Evolutionary conservation across 2,888 invertebrate species (phyloP).

Genomic region (Drosophila borealis): DNA sequence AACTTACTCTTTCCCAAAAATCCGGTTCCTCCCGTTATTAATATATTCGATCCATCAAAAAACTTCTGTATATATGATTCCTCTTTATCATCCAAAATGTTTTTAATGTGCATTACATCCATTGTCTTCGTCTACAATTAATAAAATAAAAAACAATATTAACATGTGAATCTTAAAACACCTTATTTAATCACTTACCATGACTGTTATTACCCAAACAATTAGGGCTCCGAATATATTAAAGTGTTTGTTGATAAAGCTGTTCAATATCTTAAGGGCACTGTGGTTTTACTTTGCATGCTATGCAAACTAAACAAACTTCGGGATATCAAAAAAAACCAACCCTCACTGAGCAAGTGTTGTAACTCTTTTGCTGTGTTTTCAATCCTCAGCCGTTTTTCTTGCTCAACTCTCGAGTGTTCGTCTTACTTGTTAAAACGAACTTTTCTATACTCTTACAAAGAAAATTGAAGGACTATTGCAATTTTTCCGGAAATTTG

Average conservation of each 20-base stretch:
- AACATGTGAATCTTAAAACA: not conserved
- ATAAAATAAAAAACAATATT: not conserved
- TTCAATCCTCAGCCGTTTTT: conserved; percentile 2
- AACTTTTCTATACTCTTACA: conserved; percentile 14
- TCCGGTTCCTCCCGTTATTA: conserved; percentile 87
- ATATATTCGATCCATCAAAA: conserved; percentile 86
- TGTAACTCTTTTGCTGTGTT: conserved; percentile 16
- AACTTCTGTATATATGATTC: conserved; percentile 17
- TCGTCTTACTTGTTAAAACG: not conserved
- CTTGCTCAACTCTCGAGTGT: conserved; percentile 1
- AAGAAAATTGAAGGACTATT: not conserved
- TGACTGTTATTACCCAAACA: not conserved
- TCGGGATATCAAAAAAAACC: not conserved
- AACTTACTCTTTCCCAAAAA: conserved; percentile 28
- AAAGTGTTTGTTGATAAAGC: not conserved
- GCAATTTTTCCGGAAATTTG: not conserved
- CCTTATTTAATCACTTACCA: not conserved
- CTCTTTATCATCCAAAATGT: not conserved
- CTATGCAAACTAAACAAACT: not conserved
- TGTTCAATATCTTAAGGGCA: not conserved
- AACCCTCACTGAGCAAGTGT: conserved; percentile 9
- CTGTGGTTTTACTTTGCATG: not conserved
- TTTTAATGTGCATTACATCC: not conserved
- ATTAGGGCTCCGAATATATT: not conserved
- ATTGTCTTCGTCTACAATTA: not conserved